Percentiles rank a stretch among this genome's conserved stretches.
These are phyloP conservation scores for Drosophila histrio DNA, from an alignment of 2,888 invertebrate genomes.

Conservation along the genomic window DNA sequence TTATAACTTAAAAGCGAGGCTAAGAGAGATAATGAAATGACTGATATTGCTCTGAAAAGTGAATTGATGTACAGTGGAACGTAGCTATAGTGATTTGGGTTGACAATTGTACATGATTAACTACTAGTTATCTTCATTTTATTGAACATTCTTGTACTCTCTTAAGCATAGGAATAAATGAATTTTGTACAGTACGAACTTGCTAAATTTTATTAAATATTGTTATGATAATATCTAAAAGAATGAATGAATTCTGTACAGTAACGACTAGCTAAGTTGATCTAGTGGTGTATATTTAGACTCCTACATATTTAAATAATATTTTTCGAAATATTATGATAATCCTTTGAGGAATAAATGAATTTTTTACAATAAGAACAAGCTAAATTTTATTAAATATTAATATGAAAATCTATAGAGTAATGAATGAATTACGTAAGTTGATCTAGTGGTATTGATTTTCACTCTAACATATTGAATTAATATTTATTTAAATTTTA, in stretches of 20 bases:
- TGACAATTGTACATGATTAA: neutral
- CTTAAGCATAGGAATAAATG: too few relatives aligned
- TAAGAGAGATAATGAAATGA: slow-evolving; percentile 20
- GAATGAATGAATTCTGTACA: neutral
- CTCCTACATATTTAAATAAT: too few relatives aligned
- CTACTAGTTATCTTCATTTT: neutral
- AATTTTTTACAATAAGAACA: neutral
- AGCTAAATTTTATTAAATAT: neutral
- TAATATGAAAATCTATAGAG: neutral
- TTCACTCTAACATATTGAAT: too few relatives aligned
- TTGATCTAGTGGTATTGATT: neutral
- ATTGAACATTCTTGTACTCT: neutral
- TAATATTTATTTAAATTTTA: neutral
- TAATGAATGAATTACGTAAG: neutral
- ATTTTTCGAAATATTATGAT: neutral
- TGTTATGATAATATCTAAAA: neutral
- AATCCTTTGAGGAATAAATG: neutral
- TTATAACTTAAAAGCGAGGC: slow-evolving; percentile 29
- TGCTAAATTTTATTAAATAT: neutral
- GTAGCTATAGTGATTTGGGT: neutral
- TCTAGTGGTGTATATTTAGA: neutral
- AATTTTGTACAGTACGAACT: neutral
- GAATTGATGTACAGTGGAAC: neutral
- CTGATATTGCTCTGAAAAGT: slow-evolving; percentile 7
- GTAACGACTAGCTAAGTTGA: neutral